Evolutionary conservation across 1,140 invertebrate genomes (phyloP), one percentile per base, ranked within the genome.

Genomic region (Pachyrhynchus sulphureomaculatus): DNA sequence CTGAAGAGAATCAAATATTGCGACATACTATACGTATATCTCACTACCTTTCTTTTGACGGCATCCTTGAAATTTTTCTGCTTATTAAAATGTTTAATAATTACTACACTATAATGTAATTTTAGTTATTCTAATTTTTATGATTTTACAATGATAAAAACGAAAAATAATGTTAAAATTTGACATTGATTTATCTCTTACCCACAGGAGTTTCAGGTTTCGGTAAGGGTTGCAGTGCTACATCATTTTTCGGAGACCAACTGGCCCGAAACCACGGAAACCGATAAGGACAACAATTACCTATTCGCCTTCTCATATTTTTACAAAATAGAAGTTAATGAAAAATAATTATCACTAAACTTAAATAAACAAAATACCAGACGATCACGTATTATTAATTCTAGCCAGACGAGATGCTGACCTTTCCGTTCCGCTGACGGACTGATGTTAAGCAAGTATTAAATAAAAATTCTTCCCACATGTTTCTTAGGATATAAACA

Each of bases 151-250:
- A n/a, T n/a, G n/a, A n/a, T n/a, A n/a, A n/a, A n/a, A n/a, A n/a
- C n/a, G n/a, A n/a, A n/a, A n/a, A n/a, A n/a, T n/a, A n/a, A n/a
- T n/a, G n/a, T n/a, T n/a, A n/a, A n/a, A n/a, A n/a, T n/a, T n/a
- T n/a, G n/a, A n/a, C n/a, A n/a, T n/a, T n/a, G n/a, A n/a, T n/a
- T n/a, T n/a, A n/a, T n/a, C 34, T 49, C 48, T 29, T 23, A 34
- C n/a, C 39, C 18, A 21, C 18, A 32, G 69, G 64, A 63, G 69
- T 65, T 60, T 65, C 66, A 2, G 72, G 72, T 58, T 71, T 73
- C 0, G 72, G 70, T 21, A 72, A 52, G 8, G 62, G 53, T 20
- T 72, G 66, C 29, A 70, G 42, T 18, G 47, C 45, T 3, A 64
- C 37, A 18, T 70, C 69, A 10, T 62, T 42, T 45, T 69, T 69